phyloP scores from a whole-genome alignment of 2,797 vertebrate genomes.

The Todus mexicanus region DNA sequence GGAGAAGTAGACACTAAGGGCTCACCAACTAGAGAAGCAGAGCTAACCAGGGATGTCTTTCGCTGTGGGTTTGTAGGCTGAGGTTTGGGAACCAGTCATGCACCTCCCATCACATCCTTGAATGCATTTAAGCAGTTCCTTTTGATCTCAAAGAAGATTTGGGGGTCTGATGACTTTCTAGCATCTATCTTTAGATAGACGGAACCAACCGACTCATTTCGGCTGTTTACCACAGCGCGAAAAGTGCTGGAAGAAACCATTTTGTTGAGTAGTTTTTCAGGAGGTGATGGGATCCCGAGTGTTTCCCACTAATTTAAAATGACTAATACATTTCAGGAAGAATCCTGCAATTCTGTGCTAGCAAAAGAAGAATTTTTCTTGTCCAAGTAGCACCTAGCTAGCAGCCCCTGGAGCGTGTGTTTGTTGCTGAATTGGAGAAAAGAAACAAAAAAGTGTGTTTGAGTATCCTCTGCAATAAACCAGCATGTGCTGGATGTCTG shows the following conservation, averaged over 20 bases:
- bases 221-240: background rate
- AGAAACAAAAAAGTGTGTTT: no score
- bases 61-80: background rate
- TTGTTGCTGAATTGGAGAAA: no score
- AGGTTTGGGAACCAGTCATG: background rate
- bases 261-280: no score
- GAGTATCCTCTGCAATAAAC: no score
- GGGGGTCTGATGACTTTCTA: background rate
- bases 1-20: background rate
- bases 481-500: no score
- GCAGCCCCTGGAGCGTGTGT: no score
- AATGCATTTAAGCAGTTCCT: background rate
- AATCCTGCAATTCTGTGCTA: no score
- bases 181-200: background rate
- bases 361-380: no score
- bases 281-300: no score
- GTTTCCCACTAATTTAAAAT: no score
- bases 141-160: background rate
- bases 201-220: background rate
- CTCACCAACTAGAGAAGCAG: background rate
- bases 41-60: background rate
- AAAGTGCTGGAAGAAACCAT: background rate
- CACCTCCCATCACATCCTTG: background rate
- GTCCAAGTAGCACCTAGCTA: no score
- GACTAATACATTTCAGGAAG: no score